These are phyloP conservation scores for Trissolcus basalis DNA, from an alignment of 1,140 invertebrate species.

Conservation along the genomic window DNA sequence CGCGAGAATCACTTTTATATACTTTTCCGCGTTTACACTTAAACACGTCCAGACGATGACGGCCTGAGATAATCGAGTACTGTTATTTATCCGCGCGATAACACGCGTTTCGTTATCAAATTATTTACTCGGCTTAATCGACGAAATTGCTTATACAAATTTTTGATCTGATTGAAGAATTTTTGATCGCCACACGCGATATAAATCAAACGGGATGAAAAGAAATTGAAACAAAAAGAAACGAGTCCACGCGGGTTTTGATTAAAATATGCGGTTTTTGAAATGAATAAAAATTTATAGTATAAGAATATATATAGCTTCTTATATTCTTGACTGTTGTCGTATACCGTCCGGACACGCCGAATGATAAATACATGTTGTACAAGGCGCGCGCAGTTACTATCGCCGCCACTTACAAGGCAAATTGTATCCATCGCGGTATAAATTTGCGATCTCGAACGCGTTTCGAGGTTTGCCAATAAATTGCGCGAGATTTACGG, in stretches of 20 bases:
- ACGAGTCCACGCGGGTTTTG: too few species aligned
- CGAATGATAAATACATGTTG: slow-evolving; percentile 14
- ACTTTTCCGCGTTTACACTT: slow-evolving; percentile 17
- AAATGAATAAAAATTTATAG: too few species aligned
- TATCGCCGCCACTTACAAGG: slow-evolving; percentile 5
- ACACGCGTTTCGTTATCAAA: neutral
- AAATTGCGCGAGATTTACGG: slow-evolving; percentile 40
- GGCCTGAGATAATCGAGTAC: slow-evolving; percentile 26
- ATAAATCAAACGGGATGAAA: too few species aligned
- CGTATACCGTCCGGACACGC: neutral
- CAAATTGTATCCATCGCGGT: slow-evolving; percentile 5
- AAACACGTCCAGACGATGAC: slow-evolving; percentile 28
- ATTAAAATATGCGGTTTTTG: too few species aligned
- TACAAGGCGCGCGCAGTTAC: slow-evolving; percentile 4
- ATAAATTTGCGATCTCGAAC: slow-evolving; percentile 19
- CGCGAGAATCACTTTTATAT: slow-evolving; percentile 10
- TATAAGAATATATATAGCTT: too few species aligned
- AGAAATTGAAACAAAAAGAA: too few species aligned
- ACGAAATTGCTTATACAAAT: too few species aligned
- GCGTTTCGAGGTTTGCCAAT: slow-evolving; percentile 12
- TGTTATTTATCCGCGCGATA: slow-evolving; percentile 23
- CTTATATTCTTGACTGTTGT: too few species aligned
- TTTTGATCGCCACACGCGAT: too few species aligned
- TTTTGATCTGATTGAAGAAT: too few species aligned
- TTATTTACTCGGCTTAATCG: neutral